Base-by-base conservation (phyloP, 2,888 invertebrate genomes). In the Dicyrtomina minuta region DNA sequence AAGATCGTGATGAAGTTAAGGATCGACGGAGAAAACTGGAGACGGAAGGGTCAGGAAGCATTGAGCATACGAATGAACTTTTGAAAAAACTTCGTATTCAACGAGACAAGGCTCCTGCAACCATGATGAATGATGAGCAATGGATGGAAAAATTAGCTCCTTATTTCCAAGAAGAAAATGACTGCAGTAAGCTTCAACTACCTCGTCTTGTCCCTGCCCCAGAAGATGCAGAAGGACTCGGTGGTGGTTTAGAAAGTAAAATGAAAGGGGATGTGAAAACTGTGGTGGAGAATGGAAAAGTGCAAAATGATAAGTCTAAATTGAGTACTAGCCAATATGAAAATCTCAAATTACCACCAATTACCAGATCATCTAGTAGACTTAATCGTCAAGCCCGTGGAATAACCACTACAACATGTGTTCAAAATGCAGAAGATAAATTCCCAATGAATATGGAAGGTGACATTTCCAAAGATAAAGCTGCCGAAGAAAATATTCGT, bases 371-470 rank as follows among this genome's bases (percentile, higher is more conserved):
- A 12, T 13, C 26, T 12, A 24, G 53, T 22, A 8, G 17, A 15
- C 4, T 20, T 39, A 6, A 15, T 20, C 59, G 67, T 10, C 58
- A 67, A 17, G 15, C 27, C 5, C 13, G 67, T 39, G 59, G 67
- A 4, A 51, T 67, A n/a, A 49, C 58, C 15, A 67, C 67, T 4
- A 58, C 59, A 2, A 66, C 66, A 4, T 3, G 17, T 2, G 4
- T 8, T 22, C 22, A 22, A n/a, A 24, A 22, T 10, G 24, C 26
- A 17, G 64, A 65, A 20, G 64, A 59, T 33, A 46, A 10, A 6
- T 24, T 60, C 8, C 67, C 58, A 0, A 22, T 2, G 17, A 59
- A 59, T 10, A 59, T 67, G 59, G 67, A 67, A 39, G 67, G 67
- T 4, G 67, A 67, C 22, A 20, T 59, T 22, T 33, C 39, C 17